Base-by-base conservation (phyloP, 2,113 vertebrate genomes). In the Stomatorhinus ivindoensis region DNA sequence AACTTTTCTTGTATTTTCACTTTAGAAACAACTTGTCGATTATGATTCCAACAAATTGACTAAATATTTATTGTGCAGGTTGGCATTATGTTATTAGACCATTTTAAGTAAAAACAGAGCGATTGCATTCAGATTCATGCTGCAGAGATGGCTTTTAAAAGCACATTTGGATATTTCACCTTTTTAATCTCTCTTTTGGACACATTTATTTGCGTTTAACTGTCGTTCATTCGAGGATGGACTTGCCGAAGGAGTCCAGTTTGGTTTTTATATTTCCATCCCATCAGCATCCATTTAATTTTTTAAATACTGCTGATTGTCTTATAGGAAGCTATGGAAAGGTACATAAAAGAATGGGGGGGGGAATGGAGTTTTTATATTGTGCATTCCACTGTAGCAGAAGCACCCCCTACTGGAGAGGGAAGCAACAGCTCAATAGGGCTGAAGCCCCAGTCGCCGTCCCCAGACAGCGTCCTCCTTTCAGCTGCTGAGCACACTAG, bases 401-500 rank as follows among this genome's bases (percentile, higher is more conserved):
- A 90, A 4, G 89, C 69, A 61, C 89, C 91, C 0, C 88, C 91
- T 61, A 83, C 91, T 87, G 90, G 90, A 87, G 94, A 94, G 87
- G 94, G 94, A 84, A 90, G 86, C 91, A 6, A 51, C 1, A 3
- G 4, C 76, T 88, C 58, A 17, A 95, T 93, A 39, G 93, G 91
- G 80, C 39, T 87, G 1, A 91, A 65, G 88, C 47, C 90, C 35
- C 80, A 89, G 15, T 80, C 86, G 44, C 89, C 84, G 4, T 91
- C 94, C 65, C 94, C 95, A 84, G 93, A 90, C 95, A 94, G 92
- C 93, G 92, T 91, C 94, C 94, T 92, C 95, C 94, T 92, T 94
- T 91, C 94, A 93, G 94, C 93, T 95, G 94, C 94, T 95, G 90
- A 93, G 91, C 94, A 94, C 92, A 93, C 91, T 91, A 93, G 44